Conservation (phyloP, 1,140 invertebrate species). For the Melanaphis sacchari region DNA sequence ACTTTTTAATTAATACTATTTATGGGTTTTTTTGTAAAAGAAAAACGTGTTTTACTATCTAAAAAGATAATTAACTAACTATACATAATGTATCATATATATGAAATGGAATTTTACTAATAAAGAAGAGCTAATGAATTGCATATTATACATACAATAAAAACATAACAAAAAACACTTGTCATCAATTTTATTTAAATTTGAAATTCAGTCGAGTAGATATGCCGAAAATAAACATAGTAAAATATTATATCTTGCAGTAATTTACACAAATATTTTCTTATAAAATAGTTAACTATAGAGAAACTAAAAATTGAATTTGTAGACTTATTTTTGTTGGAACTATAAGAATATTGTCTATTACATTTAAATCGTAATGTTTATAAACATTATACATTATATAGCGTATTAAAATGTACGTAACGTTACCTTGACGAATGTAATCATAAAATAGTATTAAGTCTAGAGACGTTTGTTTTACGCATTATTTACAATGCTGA, state of each 20-base stretch:
- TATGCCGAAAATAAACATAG: neutral
- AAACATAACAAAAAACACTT: neutral
- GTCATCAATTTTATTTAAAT: neutral
- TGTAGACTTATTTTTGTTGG: too few relatives aligned
- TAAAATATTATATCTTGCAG: too few relatives aligned
- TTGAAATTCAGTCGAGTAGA: neutral
- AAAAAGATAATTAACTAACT: neutral
- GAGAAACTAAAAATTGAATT: too few relatives aligned
- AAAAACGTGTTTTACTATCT: neutral
- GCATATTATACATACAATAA: neutral
- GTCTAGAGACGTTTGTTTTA: neutral
- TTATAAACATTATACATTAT: neutral
- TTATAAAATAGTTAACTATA: too few relatives aligned
- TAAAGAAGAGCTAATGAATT: neutral
- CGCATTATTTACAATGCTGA: neutral
- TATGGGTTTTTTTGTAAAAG: neutral
- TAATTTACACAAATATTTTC: too few relatives aligned
- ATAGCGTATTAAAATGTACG: neutral
- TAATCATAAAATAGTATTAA: neutral
- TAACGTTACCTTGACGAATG: constrained; percentile 5
- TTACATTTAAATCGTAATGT: neutral
- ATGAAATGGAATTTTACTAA: neutral
- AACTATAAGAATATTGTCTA: neutral
- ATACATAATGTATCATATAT: neutral
- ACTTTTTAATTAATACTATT: neutral